Percentiles rank a stretch among this genome's conserved stretches.
Conservation (phyloP, 2,113 vertebrate species). For the human region GRCh38 chr5:87450001-87450500, state of each 20-base stretch:
- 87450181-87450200: conserved; percentile 67
- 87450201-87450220: conserved; percentile 66
- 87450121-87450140: conserved; percentile 75
- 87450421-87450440: background rate
- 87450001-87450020: conserved; percentile 39
- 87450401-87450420: background rate
- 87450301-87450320: background rate
- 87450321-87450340: background rate
- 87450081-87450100: conserved; percentile 54
- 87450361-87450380: background rate
- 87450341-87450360: background rate
- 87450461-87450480: background rate
- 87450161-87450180: conserved; percentile 71
- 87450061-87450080: conserved; percentile 55
- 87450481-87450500: background rate
- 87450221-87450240: conserved; percentile 72
- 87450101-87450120: conserved; percentile 69
- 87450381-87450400: background rate
- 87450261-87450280: conserved; percentile 41
- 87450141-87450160: conserved; percentile 52
- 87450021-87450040: conserved; percentile 58
- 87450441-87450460: background rate
- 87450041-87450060: conserved; percentile 58
- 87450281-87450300: background rate
- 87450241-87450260: conserved; percentile 71